Evolutionary conservation across 1,140 invertebrate species (phyloP), one percentile per base, ranked within the genome.

Genomic region (Euwallacea similis): DNA sequence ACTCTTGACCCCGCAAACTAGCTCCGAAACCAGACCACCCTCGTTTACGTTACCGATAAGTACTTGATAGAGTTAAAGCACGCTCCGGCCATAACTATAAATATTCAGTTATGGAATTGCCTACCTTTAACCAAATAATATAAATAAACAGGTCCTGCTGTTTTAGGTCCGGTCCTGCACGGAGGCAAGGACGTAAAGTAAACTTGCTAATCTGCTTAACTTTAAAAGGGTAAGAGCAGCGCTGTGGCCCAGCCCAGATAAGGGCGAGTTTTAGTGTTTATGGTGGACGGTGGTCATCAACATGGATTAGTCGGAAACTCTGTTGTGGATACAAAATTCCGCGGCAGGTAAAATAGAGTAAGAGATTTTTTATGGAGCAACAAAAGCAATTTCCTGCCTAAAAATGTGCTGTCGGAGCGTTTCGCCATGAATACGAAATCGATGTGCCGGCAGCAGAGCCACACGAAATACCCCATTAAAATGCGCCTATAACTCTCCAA

Each of bases 381-480:
- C 46, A 50, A 50, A 50, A 50, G 46, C 46, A 50, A 50, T 50
- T 50, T 50, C 46, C 46, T 50, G 42, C 15, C 54, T 43, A 66
- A 66, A 66, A 66, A 66, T 58, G 42, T 66, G 54, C 55, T 66
- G 41, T 42, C 10, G 55, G 33, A 44, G 65, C 54, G 50, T 42
- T 66, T 56, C 42, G 63, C 53, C 53, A 58, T 46, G 65, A 58
- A 66, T 66, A 66, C 42, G 43, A 66, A 66, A 66, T 66, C 15
- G 54, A 66, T 66, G 65, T 58, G 54, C 42, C 16, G 46, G 13
- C 54, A 44, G 65, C 54, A 66, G 55, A 53, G 65, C 55, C 42
- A 54, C 42, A 58, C 65, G 43, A 66, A 66, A 44, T 66, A 66
- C 54, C 42, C 54, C 55, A 66, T 66, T 66, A 66, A 66, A 66